Percentiles rank a stretch among this genome's conserved stretches.
phyloP scores from a whole-genome alignment of 1,140 invertebrate species.

The Papilio aristodemus region DNA sequence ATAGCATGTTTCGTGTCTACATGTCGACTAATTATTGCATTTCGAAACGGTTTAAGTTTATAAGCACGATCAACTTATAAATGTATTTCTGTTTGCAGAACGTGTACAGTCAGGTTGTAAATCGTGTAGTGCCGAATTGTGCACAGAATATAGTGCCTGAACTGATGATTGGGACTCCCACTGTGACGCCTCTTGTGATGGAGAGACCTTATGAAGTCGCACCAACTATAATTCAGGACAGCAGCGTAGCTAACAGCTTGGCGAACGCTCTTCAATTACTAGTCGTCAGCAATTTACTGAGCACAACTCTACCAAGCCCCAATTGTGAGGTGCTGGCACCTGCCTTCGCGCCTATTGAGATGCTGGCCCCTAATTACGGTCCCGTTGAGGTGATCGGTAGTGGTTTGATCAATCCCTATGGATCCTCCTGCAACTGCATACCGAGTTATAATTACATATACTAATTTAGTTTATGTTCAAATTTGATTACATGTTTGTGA shows the following conservation, averaged over 20 bases:
- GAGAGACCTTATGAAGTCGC: constrained; percentile 39
- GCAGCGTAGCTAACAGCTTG: constrained; percentile 63
- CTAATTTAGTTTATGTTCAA: neutral
- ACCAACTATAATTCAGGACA: constrained; percentile 63
- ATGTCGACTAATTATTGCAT: too few relatives aligned
- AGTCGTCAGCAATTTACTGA: constrained; percentile 63
- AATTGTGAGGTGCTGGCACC: constrained; percentile 29
- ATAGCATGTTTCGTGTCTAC: too few relatives aligned
- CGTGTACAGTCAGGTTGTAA: constrained; percentile 50
- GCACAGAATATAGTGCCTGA: constrained; percentile 40
- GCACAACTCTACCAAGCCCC: constrained; percentile 53
- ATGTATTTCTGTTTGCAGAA: constrained; percentile 44
- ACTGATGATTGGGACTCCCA: constrained; percentile 19
- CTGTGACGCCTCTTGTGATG: constrained; percentile 23
- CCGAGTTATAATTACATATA: constrained; percentile 29
- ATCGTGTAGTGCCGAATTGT: constrained; percentile 47
- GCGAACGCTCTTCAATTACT: constrained; percentile 66
- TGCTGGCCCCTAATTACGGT: constrained; percentile 21
- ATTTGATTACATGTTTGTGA: neutral
- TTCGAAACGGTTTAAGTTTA: neutral
- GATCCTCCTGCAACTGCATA: constrained; percentile 12
- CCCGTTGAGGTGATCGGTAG: constrained; percentile 20
- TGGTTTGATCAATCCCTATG: constrained; percentile 14
- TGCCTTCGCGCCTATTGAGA: constrained; percentile 17
- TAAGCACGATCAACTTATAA: constrained; percentile 34